These are phyloP conservation scores for Drosophila nr. perissopoda DNA, from an alignment of 2,888 invertebrate genomes.

Conservation along the genomic window DNA sequence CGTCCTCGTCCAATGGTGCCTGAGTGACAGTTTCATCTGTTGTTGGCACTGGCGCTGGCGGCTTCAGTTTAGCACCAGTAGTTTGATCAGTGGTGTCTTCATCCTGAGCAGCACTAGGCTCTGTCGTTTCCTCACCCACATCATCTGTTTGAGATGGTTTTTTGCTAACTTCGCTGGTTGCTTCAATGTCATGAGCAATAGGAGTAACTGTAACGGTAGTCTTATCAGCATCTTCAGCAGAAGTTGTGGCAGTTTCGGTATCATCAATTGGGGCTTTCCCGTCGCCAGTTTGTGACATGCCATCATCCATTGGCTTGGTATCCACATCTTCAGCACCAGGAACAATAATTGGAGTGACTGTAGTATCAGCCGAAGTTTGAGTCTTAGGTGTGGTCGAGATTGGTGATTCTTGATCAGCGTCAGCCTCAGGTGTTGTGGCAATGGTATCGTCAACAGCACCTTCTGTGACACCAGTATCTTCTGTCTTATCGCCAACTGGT, in stretches of 20 bases:
- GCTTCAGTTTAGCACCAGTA: slow-evolving; percentile 54
- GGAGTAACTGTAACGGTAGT: slow-evolving; percentile 50
- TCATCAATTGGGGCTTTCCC: slow-evolving; percentile 39
- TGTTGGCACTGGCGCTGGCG: slow-evolving; percentile 36
- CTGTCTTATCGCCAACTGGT: slow-evolving; percentile 42
- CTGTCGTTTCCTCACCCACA: slow-evolving; percentile 63
- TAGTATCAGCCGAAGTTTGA: slow-evolving; percentile 35
- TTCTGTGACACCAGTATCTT: slow-evolving; percentile 23
- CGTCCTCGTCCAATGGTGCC: slow-evolving; percentile 41
- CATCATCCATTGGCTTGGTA: slow-evolving; percentile 61
- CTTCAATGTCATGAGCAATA: slow-evolving; percentile 47
- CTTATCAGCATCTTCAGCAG: slow-evolving; percentile 49
- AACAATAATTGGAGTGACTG: slow-evolving; percentile 34
- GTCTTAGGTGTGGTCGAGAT: slow-evolving; percentile 35
- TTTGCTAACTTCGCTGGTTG: slow-evolving; percentile 44
- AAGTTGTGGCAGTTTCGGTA: slow-evolving; percentile 38
- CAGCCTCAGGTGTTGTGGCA: slow-evolving; percentile 42
- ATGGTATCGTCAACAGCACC: slow-evolving; percentile 1
- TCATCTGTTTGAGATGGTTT: slow-evolving; percentile 49
- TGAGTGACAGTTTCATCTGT: slow-evolving; percentile 41
- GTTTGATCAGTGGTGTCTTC: slow-evolving; percentile 50
- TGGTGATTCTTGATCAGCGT: slow-evolving; percentile 39
- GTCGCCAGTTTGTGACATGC: slow-evolving; percentile 52
- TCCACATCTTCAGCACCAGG: slow-evolving; percentile 47
- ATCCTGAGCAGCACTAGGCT: slow-evolving; percentile 36